Evolutionary conservation across 2,113 vertebrate genomes (phyloP).

Genomic region (Hypanus sabinus): DNA sequence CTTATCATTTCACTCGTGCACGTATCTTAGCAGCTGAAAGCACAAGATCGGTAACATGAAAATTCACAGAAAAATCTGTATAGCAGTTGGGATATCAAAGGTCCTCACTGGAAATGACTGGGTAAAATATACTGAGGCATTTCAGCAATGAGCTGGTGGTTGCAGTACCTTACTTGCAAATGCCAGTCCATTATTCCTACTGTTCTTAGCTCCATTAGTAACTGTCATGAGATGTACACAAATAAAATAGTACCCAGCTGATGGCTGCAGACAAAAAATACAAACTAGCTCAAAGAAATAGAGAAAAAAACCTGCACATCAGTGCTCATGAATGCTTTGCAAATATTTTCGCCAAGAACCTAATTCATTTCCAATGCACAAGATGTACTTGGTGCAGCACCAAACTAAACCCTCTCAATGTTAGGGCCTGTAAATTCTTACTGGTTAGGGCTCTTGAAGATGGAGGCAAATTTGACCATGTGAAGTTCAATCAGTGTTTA

Average conservation of each 20-base stretch:
- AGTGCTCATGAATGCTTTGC: background rate
- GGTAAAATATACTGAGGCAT: background rate
- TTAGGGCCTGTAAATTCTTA: background rate
- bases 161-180: background rate
- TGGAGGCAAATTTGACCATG: background rate
- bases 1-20: background rate
- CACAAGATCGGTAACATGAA: background rate
- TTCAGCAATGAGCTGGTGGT: background rate
- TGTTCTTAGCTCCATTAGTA: background rate
- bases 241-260: background rate
- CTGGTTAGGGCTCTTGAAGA: background rate
- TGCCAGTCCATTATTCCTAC: background rate
- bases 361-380: background rate
- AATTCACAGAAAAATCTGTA: background rate
- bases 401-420: background rate
- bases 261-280: background rate
- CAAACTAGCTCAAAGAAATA: background rate
- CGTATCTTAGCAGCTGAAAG: conserved; percentile 17
- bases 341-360: background rate
- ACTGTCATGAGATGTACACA: background rate
- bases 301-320: background rate
- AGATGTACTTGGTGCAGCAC: background rate
- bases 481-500: background rate
- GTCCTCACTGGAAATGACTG: background rate
- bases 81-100: background rate